Base-by-base conservation (phyloP, 1,140 invertebrate genomes). In the Lepidurus arcticus region DNA sequence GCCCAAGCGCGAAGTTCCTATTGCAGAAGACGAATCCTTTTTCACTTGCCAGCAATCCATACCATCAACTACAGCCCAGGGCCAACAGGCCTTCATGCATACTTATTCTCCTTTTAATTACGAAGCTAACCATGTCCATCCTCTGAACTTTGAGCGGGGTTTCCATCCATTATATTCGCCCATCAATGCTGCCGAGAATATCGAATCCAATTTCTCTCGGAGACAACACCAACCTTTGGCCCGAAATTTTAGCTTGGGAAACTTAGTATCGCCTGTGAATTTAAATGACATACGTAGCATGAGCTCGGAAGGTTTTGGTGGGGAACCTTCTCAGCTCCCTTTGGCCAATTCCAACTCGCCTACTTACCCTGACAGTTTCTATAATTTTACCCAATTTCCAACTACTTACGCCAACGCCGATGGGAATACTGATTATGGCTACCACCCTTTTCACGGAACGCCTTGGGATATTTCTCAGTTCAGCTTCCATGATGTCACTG, bases 361-460 rank as follows among this genome's bases (percentile, higher is more conserved):
- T n/a, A 65, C 53, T 7, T 65, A 65, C 13, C 53, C 8, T 21
- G 21, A 16, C 53, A 65, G 53, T 65, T 65, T n/a, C 53, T 65
- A n/a, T 16, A 65, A 65, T 65, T 65, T 65, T 65, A 21, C 53
- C 53, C 53, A 65, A 13, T 65, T 65, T n/a, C 53, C 53, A 13
- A 65, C 16, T 21, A 21, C 53, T 9, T 65, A 65, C 53, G 21
- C 21, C 21, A 65, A 21, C 21, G 16, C 53, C 16, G 53, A 21
- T 65, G 53, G 13, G 53, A 21, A 65, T 16, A 65, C 53, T 13
- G 53, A 65, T 65, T 65, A 21, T 65, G 53, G 53, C 16, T 78
- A 78, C 43, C 44, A 78, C 43, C 78, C 78, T 43, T 78, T 78
- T 75, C 78, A 78, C 24, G 78, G 78, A 3, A 78, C 73, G 11